Evolutionary conservation across 2,797 vertebrate genomes (phyloP), one percentile per base, ranked within the genome.

Genomic region (Phataginus tetradactyla): DNA sequence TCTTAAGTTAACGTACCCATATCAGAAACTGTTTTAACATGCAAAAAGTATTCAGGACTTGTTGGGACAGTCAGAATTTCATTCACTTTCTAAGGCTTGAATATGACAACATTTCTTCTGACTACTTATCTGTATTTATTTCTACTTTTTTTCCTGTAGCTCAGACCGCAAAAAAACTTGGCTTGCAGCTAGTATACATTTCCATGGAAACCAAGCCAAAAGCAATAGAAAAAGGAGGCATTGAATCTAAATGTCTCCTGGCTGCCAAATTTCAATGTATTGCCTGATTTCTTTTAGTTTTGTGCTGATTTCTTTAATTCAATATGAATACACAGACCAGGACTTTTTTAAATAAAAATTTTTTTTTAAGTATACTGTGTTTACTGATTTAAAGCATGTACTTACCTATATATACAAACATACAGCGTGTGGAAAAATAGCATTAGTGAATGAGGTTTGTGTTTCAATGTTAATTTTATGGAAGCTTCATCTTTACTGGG

Each of bases 181-280:
- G 88, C 69, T 95, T 96, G 69, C 49, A 96, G 90, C 18, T 92
- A 97, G 89, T 96, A 96, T 55, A 84, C n/a, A 92, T 95, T 97
- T 92, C 97, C 72, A 91, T 96, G 94, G 94, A 97, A 97, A 97
- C 94, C 42, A 93, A 97, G 89, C 74, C 90, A 96, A 97, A 96
- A 97, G 69, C 83, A 96, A 89, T 77, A 98, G 78, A 74, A 95
- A 92, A 97, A 86, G 53, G 71, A 96, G 57, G 32, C 42, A 86
- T 55, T 91, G 83, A 92, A 80, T 81, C 89, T 91, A 94, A 96
- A 77, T 74, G 72, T 94, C 49, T 91, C 72, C 64, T 89, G 74
- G 42, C 79, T 97, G 86, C 83, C 66, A 95, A 91, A 97, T 96
- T 92, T 96, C 90, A 95, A 45, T 78, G 27, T 34, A 68, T 80